These are phyloP conservation scores for Drosophila albomicans DNA, from an alignment of 1,140 invertebrate genomes.

Conservation along the genomic window DNA sequence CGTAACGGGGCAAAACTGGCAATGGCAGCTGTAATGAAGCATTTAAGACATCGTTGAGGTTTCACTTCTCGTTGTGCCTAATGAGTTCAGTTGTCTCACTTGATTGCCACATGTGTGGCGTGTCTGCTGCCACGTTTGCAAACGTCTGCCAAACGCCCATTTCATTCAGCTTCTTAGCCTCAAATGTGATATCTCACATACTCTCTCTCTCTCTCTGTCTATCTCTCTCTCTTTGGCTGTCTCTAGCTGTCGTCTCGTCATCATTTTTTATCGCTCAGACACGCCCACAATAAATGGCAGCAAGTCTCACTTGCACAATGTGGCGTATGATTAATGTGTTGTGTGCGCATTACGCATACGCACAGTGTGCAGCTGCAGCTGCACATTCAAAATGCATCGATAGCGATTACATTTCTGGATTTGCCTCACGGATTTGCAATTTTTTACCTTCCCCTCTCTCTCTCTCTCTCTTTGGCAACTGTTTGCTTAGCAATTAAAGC, in stretches of 20 bases:
- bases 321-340: conserved; percentile 78
- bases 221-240: no score
- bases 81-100: conserved; percentile 56
- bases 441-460: no score
- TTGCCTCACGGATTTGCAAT: no score
- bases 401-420: neutral
- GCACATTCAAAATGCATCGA: neutral
- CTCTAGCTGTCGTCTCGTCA: conserved; percentile 23
- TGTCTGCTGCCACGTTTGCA: neutral
- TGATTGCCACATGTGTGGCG: conserved; percentile 46
- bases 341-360: conserved; percentile 45
- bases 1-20: conserved; percentile 5
- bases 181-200: conserved; percentile 1
- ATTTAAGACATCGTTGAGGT: conserved; percentile 51
- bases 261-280: conserved; percentile 73
- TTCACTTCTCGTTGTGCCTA: conserved; percentile 20
- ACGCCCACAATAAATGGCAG: conserved; percentile 40
- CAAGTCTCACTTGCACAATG: conserved; percentile 60
- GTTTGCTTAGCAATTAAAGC: conserved; percentile 40
- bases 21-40: conserved; percentile 48
- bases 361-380: conserved; percentile 11
- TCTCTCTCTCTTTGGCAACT: neutral
- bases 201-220: no score
- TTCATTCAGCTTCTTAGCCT: neutral
- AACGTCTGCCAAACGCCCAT: neutral